Evolutionary conservation across 2,888 invertebrate species (phyloP).

Genomic region (Spialia ferax): DNA sequence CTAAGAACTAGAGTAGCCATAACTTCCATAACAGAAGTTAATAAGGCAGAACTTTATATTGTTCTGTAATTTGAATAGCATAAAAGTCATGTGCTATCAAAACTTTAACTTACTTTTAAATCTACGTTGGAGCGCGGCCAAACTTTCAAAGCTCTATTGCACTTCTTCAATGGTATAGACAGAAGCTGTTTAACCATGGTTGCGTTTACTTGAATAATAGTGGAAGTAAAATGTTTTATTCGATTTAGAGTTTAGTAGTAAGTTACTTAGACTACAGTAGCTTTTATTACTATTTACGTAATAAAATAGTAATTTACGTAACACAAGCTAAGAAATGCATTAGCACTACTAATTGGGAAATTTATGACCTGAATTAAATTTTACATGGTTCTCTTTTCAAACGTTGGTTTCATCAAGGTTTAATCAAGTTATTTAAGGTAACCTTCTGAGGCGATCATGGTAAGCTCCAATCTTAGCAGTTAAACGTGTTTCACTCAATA

Average conservation of each 20-base stretch:
- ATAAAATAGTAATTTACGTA: too few relatives aligned
- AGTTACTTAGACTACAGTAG: too few relatives aligned
- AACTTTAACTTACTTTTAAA: slow-evolving; percentile 16
- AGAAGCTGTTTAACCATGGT: slow-evolving; percentile 16
- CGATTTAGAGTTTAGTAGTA: too few relatives aligned
- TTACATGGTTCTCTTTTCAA: not conserved
- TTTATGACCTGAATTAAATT: too few relatives aligned
- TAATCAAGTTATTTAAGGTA: too few relatives aligned
- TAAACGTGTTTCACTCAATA: too few relatives aligned
- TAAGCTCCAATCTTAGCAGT: not conserved
- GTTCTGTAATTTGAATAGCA: not conserved
- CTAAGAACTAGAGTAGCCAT: too few relatives aligned
- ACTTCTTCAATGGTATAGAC: slow-evolving; percentile 19
- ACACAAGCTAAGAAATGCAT: too few relatives aligned
- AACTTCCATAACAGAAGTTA: not conserved
- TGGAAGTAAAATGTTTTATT: not conserved
- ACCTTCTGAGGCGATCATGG: not conserved
- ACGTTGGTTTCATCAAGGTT: too few relatives aligned
- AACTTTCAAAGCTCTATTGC: slow-evolving; percentile 25
- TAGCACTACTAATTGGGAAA: too few relatives aligned
- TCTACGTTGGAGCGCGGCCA: slow-evolving; percentile 25
- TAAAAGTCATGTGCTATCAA: slow-evolving; percentile 7
- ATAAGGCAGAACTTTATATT: not conserved
- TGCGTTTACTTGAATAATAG: not conserved
- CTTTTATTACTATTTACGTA: not conserved